Percentiles rank a stretch among this genome's conserved stretches.
These are phyloP conservation scores for Eurystomus glaucurus DNA, from an alignment of 2,797 vertebrate species.

Conservation along the genomic window DNA sequence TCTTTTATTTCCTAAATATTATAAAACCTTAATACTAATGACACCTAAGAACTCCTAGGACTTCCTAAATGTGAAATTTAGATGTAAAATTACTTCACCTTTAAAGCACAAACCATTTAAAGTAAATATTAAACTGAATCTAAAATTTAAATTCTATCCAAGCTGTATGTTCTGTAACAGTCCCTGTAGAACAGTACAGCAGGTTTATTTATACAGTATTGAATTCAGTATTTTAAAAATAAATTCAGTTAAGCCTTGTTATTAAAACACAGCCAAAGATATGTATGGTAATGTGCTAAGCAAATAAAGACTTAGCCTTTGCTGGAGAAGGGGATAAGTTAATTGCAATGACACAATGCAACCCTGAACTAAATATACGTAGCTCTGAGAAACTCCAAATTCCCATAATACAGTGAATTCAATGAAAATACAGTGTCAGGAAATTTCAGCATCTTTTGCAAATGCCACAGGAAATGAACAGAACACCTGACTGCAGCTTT, in stretches of 20 bases:
- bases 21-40: constrained; percentile 37
- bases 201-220: neutral
- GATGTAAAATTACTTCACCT: neutral
- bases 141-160: constrained; percentile 26
- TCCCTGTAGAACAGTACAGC: neutral
- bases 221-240: neutral
- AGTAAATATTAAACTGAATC: neutral
- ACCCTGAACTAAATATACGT: neutral
- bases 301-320: neutral
- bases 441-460: constrained; percentile 10
- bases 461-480: neutral
- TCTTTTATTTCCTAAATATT: neutral
- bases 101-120: neutral
- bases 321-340: neutral
- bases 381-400: neutral
- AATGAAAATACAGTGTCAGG: neutral
- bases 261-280: neutral
- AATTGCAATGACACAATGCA: neutral
- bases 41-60: constrained; percentile 33
- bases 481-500: neutral
- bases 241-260: constrained; percentile 15
- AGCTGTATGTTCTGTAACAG: neutral
- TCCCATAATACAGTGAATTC: neutral
- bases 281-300: neutral
- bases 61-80: constrained; percentile 6